Conservation (phyloP, 1,140 invertebrate genomes). For the Psix sp. region DNA sequence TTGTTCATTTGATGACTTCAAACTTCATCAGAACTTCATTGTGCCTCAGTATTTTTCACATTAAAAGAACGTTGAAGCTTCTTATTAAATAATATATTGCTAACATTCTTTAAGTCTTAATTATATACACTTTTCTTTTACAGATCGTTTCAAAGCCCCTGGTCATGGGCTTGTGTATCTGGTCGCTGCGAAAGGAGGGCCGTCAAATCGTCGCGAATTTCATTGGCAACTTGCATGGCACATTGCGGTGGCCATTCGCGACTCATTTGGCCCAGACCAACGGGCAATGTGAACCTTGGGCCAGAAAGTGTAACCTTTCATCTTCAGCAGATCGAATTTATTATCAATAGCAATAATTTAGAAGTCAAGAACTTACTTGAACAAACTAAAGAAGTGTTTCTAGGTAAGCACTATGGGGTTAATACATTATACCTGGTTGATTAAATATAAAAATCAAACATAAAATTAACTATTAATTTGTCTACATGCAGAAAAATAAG, state of each 20-base stretch:
- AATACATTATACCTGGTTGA: no score
- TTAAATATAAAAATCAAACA: no score
- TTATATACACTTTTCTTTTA: background rate
- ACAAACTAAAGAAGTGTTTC: slow-evolving; percentile 72
- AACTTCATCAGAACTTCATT: no score
- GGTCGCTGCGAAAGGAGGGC: slow-evolving; percentile 71
- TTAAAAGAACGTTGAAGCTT: no score
- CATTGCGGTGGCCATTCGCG: slow-evolving; percentile 71
- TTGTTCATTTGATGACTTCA: no score
- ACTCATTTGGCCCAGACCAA: slow-evolving; percentile 73
- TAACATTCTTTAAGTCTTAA: background rate
- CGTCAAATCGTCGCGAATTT: slow-evolving; percentile 69
- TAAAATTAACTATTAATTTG: no score
- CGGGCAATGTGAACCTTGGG: slow-evolving; percentile 67
- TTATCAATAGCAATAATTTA: slow-evolving; percentile 71
- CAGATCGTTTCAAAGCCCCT: slow-evolving; percentile 73
- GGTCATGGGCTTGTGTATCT: slow-evolving; percentile 75
- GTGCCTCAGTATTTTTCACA: no score
- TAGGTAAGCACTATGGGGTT: no score
- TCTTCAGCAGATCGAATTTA: slow-evolving; percentile 74
- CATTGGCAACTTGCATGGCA: slow-evolving; percentile 71
- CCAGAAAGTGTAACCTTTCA: slow-evolving; percentile 68
- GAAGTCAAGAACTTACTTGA: slow-evolving; percentile 75
- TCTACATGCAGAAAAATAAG: no score
- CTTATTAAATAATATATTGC: no score